Conservation (phyloP, 2,797 vertebrate species). For the Lepilemur ruficaudatus region DNA sequence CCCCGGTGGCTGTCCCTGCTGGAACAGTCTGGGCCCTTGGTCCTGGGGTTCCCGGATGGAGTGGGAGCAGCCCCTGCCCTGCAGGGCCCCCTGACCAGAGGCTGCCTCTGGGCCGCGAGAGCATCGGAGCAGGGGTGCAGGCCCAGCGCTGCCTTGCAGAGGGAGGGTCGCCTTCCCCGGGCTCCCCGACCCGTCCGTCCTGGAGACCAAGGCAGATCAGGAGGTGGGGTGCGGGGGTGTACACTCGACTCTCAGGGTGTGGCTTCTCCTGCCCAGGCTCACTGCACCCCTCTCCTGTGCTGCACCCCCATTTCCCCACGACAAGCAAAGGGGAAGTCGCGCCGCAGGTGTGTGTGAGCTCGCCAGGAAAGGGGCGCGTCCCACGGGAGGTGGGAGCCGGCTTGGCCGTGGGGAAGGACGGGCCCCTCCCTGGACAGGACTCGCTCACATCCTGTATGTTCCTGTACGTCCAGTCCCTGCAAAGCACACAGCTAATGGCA, state of each 20-base stretch:
- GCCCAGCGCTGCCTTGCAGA: background rate
- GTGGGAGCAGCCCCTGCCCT: background rate
- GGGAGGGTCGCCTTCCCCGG: background rate
- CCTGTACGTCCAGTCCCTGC: background rate
- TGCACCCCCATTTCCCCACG: background rate
- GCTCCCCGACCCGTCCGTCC: background rate
- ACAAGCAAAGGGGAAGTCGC: background rate
- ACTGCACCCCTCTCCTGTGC: background rate
- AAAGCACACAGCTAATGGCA: background rate
- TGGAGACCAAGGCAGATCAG: background rate
- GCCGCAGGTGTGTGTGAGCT: accelerated
- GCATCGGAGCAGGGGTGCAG: accelerated
- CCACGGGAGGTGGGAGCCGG: too few species aligned
- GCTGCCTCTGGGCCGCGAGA: accelerated
- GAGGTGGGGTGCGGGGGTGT: accelerated
- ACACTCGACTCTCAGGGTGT: background rate
- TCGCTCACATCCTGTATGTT: too few species aligned
- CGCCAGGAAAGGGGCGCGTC: too few species aligned
- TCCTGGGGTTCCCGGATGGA: accelerated
- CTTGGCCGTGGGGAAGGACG: accelerated
- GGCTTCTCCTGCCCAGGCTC: background rate
- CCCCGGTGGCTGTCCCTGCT: accelerated
- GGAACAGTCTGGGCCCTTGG: background rate
- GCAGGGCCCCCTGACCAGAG: background rate
- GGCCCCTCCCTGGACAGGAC: background rate